Evolutionary conservation across 1,140 invertebrate species (phyloP).

Genomic region (Megalonaias nervosa): DNA sequence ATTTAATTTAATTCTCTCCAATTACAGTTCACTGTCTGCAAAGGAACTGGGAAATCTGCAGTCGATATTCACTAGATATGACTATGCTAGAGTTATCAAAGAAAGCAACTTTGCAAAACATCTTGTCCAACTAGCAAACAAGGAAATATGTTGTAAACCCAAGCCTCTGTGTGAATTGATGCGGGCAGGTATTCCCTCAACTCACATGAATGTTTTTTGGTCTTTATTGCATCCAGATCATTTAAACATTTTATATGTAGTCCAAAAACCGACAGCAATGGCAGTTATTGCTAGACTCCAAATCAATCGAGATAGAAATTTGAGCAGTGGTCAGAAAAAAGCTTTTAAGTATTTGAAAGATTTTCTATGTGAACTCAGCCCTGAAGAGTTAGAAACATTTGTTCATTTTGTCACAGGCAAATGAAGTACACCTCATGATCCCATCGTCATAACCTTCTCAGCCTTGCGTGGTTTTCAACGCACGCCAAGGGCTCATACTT

Average conservation of each 20-base stretch:
- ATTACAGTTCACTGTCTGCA: background rate
- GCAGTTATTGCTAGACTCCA: constrained; percentile 13
- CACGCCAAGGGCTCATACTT: constrained; percentile 14
- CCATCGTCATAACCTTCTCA: constrained; percentile 12
- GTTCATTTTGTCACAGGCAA: constrained; percentile 20
- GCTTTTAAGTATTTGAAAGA: constrained; percentile 11
- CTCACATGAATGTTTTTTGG: constrained; percentile 17
- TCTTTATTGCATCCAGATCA: background rate
- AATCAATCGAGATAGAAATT: background rate
- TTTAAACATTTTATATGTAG: constrained; percentile 2
- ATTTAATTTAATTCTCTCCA: too few species aligned
- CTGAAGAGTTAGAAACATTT: constrained; percentile 8
- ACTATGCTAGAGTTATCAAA: constrained; percentile 5
- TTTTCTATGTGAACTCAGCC: background rate
- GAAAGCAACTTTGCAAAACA: constrained; percentile 8
- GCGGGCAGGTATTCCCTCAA: constrained; percentile 13
- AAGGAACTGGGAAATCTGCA: background rate
- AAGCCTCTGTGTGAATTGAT: constrained; percentile 8
- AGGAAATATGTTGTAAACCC: constrained; percentile 10
- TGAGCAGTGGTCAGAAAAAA: background rate
- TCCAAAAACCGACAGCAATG: constrained; percentile 11
- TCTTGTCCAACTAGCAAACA: constrained; percentile 1
- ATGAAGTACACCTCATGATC: background rate
- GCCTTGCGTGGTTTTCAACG: background rate
- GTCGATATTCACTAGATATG: constrained; percentile 12